Percentiles rank a stretch among this genome's conserved stretches.
Conservation (phyloP, 2,888 invertebrate species). For the Pollenia angustigena region DNA sequence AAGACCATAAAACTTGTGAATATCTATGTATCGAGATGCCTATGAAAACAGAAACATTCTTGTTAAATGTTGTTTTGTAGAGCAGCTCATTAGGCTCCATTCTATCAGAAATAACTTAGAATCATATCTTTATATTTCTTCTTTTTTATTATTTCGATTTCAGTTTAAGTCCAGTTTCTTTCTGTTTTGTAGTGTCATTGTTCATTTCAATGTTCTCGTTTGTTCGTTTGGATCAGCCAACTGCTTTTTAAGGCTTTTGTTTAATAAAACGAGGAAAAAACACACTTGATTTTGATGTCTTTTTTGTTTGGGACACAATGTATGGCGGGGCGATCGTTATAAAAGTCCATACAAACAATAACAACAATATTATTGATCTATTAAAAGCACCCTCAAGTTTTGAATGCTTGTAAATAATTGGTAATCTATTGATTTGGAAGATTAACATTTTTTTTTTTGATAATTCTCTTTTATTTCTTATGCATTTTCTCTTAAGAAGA, state of each 20-base stretch:
- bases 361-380: constrained; percentile 49
- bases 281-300: constrained; percentile 55
- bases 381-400: constrained; percentile 57
- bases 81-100: constrained; percentile 72
- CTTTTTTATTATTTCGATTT: not conserved
- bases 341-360: constrained; percentile 54
- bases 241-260: constrained; percentile 35
- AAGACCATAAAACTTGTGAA: not conserved
- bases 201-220: constrained; percentile 33
- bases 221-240: constrained; percentile 29
- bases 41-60: constrained; percentile 3
- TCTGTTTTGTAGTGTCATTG: constrained; percentile 60
- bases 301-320: constrained; percentile 56
- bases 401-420: constrained; percentile 70
- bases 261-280: constrained; percentile 12
- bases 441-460: constrained; percentile 41
- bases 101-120: constrained; percentile 44
- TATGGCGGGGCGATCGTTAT: constrained; percentile 35
- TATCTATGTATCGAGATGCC: constrained; percentile 34
- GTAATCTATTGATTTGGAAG: constrained; percentile 70
- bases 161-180: constrained; percentile 15
- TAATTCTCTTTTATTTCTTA: not conserved
- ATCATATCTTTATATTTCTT: constrained; percentile 26
- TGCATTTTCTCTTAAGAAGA: constrained; percentile 33
- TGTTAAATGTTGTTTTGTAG: constrained; percentile 46